Conservation (phyloP, 2,797 vertebrate genomes). For the Sternarchorhynchus goeldii region DNA sequence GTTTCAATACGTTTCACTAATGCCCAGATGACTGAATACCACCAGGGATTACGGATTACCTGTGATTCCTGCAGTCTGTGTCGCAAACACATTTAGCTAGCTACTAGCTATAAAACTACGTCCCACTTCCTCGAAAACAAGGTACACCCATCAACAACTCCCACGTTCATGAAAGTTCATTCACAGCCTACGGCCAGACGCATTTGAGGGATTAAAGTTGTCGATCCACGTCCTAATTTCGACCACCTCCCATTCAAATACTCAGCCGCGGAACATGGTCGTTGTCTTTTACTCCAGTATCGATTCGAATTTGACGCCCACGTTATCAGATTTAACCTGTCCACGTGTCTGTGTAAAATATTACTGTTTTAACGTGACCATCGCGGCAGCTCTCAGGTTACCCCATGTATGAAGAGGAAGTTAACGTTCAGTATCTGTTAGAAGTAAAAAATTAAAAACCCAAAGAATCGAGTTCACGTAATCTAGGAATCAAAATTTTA, state of each 20-base stretch:
- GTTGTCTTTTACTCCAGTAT: not conserved
- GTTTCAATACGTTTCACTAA: not conserved
- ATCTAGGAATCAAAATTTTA: too few species aligned
- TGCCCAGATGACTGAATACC: not conserved
- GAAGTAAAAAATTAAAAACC: not conserved
- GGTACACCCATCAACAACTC: not conserved
- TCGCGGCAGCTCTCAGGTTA: too few species aligned
- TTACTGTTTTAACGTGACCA: too few species aligned
- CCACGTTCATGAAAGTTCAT: not conserved
- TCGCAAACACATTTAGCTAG: not conserved
- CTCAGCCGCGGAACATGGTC: not conserved
- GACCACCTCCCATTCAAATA: not conserved
- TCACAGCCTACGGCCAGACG: not conserved
- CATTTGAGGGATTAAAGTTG: too few species aligned
- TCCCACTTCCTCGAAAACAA: slow-evolving; percentile 10
- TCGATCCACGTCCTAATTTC: not conserved
- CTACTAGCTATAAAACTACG: not conserved
- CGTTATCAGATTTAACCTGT: not conserved
- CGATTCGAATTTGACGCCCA: not conserved
- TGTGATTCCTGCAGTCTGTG: not conserved
- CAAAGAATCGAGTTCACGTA: not conserved
- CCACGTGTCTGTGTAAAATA: not conserved
- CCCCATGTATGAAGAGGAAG: not conserved
- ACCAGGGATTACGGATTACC: too few species aligned
- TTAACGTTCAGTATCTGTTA: not conserved